phyloP scores from a whole-genome alignment of 2,888 invertebrate species.

The Drepanosiphum platanoidis region DNA sequence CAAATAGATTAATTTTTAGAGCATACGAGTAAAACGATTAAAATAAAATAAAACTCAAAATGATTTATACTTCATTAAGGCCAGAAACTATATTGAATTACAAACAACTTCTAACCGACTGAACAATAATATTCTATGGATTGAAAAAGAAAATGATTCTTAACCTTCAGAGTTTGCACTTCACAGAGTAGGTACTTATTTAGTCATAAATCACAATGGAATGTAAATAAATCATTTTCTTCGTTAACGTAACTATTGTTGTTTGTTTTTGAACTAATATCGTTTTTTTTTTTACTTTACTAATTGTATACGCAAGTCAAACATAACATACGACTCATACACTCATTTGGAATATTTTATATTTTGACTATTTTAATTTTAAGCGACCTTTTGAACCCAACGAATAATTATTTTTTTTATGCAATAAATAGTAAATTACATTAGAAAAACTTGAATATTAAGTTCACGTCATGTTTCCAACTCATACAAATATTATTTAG shows the following conservation, averaged over 20 bases:
- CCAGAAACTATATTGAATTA: not conserved
- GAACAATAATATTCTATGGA: slow-evolving; percentile 3
- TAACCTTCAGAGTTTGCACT: slow-evolving; percentile 35
- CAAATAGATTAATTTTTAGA: not conserved
- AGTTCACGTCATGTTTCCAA: not conserved
- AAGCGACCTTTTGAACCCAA: not conserved
- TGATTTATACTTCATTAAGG: not conserved
- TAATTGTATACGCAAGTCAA: not conserved
- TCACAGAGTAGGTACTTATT: not conserved
- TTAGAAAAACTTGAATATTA: too few species aligned
- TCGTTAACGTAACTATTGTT: slow-evolving; percentile 9
- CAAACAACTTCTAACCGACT: slow-evolving; percentile 23
- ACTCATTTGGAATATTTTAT: slow-evolving; percentile 2
- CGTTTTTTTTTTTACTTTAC: not conserved
- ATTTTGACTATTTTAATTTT: not conserved
- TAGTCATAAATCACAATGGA: not conserved
- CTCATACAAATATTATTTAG: not conserved
- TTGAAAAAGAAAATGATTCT: slow-evolving; percentile 14
- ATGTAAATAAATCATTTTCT: slow-evolving; percentile 14
- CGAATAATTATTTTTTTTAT: too few species aligned
- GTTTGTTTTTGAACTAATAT: not conserved
- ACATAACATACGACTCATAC: not conserved
- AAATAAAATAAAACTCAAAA: not conserved
- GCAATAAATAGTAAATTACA: too few species aligned
- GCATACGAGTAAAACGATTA: slow-evolving; percentile 5